Percentiles rank a stretch among this genome's conserved stretches.
Conservation (phyloP, 2,113 vertebrate species). For the Rhynchopsitta pachyrhyncha region DNA sequence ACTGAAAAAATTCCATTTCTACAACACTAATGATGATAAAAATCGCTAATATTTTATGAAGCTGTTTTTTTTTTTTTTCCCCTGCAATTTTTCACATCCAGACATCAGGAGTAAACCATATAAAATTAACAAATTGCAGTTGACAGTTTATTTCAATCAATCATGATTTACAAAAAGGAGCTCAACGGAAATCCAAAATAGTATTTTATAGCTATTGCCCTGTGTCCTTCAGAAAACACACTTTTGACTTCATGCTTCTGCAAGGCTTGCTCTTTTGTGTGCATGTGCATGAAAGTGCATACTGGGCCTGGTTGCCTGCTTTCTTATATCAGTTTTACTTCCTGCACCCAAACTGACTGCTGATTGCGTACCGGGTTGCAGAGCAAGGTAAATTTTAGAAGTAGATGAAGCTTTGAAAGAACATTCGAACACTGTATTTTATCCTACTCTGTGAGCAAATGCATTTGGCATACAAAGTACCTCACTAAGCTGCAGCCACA, state of each 20-base stretch:
- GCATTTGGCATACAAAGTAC: background rate
- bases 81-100: background rate
- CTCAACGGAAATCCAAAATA: background rate
- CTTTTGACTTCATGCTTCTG: background rate
- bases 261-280: accelerated
- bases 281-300: background rate
- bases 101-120: background rate
- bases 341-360: background rate
- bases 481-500: background rate
- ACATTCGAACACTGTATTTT: background rate
- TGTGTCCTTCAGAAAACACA: background rate
- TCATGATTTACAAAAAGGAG: background rate
- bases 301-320: background rate
- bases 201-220: background rate
- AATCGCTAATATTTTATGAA: background rate
- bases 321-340: background rate
- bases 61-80: background rate
- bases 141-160: conserved; percentile 42
- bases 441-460: background rate
- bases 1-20: background rate
- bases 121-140: background rate
- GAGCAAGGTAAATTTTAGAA: background rate
- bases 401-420: background rate
- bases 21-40: background rate
- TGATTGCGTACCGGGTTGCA: background rate